These are phyloP conservation scores for Lasiurus borealis DNA, from an alignment of 2,113 vertebrate species.

Conservation along the genomic window DNA sequence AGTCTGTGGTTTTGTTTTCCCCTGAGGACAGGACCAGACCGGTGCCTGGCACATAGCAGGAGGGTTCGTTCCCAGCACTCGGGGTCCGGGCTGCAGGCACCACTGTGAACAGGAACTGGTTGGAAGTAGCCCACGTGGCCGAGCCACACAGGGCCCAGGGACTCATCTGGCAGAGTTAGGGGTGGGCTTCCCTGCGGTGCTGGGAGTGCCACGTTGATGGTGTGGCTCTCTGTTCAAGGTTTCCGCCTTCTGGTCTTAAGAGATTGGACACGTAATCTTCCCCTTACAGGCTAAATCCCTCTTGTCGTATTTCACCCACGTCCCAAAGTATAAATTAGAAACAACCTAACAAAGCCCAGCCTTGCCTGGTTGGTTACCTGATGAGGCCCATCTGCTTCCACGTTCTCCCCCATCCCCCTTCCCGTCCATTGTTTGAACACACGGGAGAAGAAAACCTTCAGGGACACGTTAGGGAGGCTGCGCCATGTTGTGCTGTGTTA, in stretches of 20 bases:
- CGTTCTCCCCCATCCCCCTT: neutral
- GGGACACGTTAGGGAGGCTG: neutral
- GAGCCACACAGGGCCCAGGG: rapidly evolving
- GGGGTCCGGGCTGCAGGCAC: neutral
- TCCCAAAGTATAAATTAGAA: neutral
- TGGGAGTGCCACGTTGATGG: rapidly evolving
- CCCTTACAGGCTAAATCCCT: neutral
- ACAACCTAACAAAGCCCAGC: neutral
- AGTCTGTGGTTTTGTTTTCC: neutral
- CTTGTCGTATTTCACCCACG: neutral
- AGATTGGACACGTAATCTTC: neutral
- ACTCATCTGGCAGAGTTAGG: neutral
- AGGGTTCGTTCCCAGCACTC: neutral
- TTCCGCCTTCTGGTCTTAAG: neutral
- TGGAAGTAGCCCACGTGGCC: neutral
- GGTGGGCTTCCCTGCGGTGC: neutral
- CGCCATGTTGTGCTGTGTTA: neutral
- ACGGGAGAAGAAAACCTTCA: neutral
- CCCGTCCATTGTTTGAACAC: neutral
- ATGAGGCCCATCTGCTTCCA: neutral
- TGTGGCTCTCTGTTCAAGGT: neutral
- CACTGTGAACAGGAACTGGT: neutral
- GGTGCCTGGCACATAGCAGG: neutral
- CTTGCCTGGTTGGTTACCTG: neutral
- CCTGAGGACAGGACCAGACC: neutral